These are phyloP conservation scores for Muscina levida DNA, from an alignment of 2,888 invertebrate genomes.

Conservation along the genomic window DNA sequence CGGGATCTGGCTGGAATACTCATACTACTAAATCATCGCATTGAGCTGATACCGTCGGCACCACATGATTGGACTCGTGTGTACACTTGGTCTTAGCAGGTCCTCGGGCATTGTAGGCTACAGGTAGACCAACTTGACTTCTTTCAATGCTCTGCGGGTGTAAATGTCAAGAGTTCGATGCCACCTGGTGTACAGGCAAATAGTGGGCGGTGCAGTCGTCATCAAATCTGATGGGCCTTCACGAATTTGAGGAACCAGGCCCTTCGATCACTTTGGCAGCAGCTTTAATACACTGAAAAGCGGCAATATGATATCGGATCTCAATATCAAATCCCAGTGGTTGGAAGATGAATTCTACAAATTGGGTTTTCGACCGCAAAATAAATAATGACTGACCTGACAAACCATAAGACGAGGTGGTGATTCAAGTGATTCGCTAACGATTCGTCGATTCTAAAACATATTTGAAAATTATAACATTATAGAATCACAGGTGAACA, in stretches of 20 bases:
- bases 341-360: no score
- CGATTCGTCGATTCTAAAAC: no score
- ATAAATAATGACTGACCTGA: conserved; percentile 93
- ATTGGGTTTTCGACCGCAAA: conserved; percentile 91
- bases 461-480: no score
- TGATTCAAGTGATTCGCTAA: no score
- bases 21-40: conserved; percentile 87
- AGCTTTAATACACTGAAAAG: conserved; percentile 81
- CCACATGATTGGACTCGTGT: conserved; percentile 92
- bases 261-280: conserved; percentile 82
- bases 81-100: conserved; percentile 90
- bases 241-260: conserved; percentile 80
- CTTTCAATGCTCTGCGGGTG: conserved; percentile 80
- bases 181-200: conserved; percentile 65
- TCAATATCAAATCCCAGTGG: conserved; percentile 83
- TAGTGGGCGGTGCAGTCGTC: conserved; percentile 58
- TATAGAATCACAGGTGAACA: no score
- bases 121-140: conserved; percentile 89
- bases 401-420: no score
- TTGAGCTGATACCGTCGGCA: conserved; percentile 86
- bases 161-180: conserved; percentile 63
- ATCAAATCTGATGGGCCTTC: conserved; percentile 70
- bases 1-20: conserved; percentile 91
- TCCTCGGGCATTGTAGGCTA: conserved; percentile 85
- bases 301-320: conserved; percentile 79